Conservation (phyloP, 2,113 vertebrate species). For the Dendropsophus ebraccatus region DNA sequence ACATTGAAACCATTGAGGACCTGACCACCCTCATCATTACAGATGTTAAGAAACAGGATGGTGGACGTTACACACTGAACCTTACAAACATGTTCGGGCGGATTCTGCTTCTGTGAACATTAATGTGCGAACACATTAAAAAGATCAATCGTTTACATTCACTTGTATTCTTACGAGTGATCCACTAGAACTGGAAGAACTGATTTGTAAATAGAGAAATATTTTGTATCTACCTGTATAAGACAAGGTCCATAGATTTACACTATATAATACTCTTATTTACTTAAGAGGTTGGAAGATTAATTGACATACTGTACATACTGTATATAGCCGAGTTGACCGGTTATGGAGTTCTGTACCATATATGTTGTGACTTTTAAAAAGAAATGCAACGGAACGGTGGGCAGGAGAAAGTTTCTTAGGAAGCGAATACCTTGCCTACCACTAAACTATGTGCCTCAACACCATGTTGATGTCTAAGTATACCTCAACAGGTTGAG, state of each 20-base stretch:
- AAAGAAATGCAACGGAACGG: constrained; percentile 84
- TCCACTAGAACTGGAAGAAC: constrained; percentile 77
- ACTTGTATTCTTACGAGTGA: constrained; percentile 74
- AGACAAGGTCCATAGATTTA: constrained; percentile 89
- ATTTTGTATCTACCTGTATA: constrained; percentile 90
- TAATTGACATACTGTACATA: constrained; percentile 83
- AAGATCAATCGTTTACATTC: constrained; percentile 69
- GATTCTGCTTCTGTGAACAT: constrained; percentile 88
- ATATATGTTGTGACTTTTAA: constrained; percentile 96
- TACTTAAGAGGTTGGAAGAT: constrained; percentile 83
- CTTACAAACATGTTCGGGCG: constrained; percentile 85
- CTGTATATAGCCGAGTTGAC: constrained; percentile 84
- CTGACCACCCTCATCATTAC: constrained; percentile 85
- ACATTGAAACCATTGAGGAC: constrained; percentile 83
- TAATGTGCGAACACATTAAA: constrained; percentile 88
- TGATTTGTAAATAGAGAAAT: constrained; percentile 94
- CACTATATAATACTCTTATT: constrained; percentile 85
- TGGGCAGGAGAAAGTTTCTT: constrained; percentile 96
- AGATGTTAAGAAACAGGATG: constrained; percentile 83
- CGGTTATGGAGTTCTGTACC: constrained; percentile 88
- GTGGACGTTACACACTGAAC: constrained; percentile 84
- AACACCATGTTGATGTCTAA: constrained; percentile 98
- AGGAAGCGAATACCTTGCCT: constrained; percentile 90
- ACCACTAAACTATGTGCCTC: constrained; percentile 94
- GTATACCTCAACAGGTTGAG: constrained; percentile 99